phyloP scores from a whole-genome alignment of 92 coral and sea anemone species.

The Actinernus sp. region DNA sequence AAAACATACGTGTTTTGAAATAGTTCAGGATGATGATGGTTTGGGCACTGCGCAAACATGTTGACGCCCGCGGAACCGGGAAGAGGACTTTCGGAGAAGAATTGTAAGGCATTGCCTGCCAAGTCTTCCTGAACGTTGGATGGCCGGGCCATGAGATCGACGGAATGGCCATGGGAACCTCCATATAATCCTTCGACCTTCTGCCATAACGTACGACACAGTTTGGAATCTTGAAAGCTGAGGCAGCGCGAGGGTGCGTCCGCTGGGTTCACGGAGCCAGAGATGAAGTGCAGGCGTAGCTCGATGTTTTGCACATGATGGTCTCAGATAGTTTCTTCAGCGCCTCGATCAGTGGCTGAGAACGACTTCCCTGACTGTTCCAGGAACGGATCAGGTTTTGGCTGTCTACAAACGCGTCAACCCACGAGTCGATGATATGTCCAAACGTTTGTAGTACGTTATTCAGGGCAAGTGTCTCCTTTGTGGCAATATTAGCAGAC shows the following conservation, averaged over 20 bases:
- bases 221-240: slow-evolving; percentile 17
- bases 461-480: slow-evolving; percentile 57
- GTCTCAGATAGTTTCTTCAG: slow-evolving; percentile 26
- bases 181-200: slow-evolving; percentile 21
- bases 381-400: slow-evolving; percentile 43
- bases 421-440: slow-evolving; percentile 33
- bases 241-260: slow-evolving; percentile 50
- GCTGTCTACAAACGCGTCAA: slow-evolving; percentile 44
- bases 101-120: slow-evolving; percentile 38
- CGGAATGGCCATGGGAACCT: slow-evolving; percentile 35
- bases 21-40: background rate
- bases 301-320: slow-evolving; percentile 11
- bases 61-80: slow-evolving; percentile 27
- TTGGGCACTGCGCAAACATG: slow-evolving; percentile 41
- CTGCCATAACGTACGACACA: slow-evolving; percentile 15
- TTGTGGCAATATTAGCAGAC: slow-evolving; percentile 40
- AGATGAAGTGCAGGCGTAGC: slow-evolving; percentile 21
- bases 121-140: slow-evolving; percentile 49
- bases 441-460: slow-evolving; percentile 29
- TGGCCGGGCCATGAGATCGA: slow-evolving; percentile 44
- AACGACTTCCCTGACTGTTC: slow-evolving; percentile 35
- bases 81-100: slow-evolving; percentile 36
- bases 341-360: slow-evolving; percentile 31
- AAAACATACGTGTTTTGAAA: slow-evolving; percentile 49
- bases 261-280: slow-evolving; percentile 40